Evolutionary conservation across 2,888 invertebrate species (phyloP).

Genomic region (Mamestra brassicae): DNA sequence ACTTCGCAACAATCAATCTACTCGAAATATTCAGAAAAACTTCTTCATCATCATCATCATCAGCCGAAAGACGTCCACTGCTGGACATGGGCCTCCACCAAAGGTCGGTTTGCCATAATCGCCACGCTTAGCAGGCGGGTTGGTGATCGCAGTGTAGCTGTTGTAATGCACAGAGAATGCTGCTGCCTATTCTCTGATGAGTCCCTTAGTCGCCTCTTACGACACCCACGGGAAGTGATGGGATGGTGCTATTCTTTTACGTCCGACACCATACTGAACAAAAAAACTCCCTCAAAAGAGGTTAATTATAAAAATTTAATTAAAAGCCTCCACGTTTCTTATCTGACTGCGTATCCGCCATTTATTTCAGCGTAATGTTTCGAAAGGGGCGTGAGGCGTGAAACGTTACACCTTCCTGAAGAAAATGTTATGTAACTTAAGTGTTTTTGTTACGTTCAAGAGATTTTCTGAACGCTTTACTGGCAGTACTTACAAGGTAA

Average conservation of each 20-base stretch:
- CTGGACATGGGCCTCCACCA: too few relatives aligned
- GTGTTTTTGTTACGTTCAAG: constrained; percentile 18
- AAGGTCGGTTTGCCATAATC: too few relatives aligned
- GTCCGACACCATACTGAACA: neutral
- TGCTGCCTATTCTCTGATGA: too few relatives aligned
- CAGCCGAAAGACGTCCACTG: too few relatives aligned
- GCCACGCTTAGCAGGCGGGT: too few relatives aligned
- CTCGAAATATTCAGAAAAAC: neutral
- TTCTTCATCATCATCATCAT: too few relatives aligned
- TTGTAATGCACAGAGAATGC: too few relatives aligned
- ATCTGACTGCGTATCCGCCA: constrained; percentile 42
- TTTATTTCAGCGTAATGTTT: constrained; percentile 49
- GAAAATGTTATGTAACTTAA: constrained; percentile 17
- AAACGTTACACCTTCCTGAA: constrained; percentile 32
- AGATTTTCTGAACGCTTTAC: constrained; percentile 13
- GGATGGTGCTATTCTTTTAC: too few relatives aligned
- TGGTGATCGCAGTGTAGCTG: too few relatives aligned
- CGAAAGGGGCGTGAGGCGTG: constrained; percentile 9
- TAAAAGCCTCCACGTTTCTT: constrained; percentile 49
- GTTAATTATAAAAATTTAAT: constrained; percentile 56
- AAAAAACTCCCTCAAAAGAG: constrained; percentile 21
- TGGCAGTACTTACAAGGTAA: neutral
- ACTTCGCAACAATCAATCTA: neutral
- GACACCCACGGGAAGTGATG: too few relatives aligned
- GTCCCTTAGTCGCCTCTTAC: too few relatives aligned